phyloP scores from a whole-genome alignment of 2,113 vertebrate genomes.

The Corythornis madagascariensis region DNA sequence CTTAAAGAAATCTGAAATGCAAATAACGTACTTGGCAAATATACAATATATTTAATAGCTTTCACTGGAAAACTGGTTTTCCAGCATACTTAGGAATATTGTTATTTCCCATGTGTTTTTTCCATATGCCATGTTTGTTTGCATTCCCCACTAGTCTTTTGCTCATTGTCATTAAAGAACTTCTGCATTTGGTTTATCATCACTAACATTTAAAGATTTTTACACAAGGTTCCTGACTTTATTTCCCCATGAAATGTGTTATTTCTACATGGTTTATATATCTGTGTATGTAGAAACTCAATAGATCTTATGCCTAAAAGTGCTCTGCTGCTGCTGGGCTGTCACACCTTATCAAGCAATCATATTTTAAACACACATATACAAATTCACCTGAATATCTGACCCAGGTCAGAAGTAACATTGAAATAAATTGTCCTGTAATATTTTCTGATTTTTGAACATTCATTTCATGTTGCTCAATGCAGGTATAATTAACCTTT shows the following conservation, averaged over 20 bases:
- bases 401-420: not conserved
- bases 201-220: not conserved
- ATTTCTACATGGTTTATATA: not conserved
- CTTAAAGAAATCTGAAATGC: slow-evolving; percentile 2
- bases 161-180: not conserved
- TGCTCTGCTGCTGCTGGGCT: not conserved
- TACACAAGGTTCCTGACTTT: not conserved
- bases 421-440: not conserved
- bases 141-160: not conserved
- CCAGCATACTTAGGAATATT: not conserved
- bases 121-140: not conserved
- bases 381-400: not conserved
- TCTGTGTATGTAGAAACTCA: not conserved
- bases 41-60: not conserved
- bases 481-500: not conserved
- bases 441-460: not conserved
- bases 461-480: not conserved
- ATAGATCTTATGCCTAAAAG: not conserved
- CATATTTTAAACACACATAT: not conserved
- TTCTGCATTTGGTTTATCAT: not conserved
- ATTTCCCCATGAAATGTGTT: not conserved
- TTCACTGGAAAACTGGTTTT: slow-evolving; percentile 9
- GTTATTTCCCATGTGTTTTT: not conserved
- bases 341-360: not conserved
- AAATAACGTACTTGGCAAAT: not conserved